Evolutionary conservation across 2,113 vertebrate species (phyloP).

Genomic region (Grantiella picta): DNA sequence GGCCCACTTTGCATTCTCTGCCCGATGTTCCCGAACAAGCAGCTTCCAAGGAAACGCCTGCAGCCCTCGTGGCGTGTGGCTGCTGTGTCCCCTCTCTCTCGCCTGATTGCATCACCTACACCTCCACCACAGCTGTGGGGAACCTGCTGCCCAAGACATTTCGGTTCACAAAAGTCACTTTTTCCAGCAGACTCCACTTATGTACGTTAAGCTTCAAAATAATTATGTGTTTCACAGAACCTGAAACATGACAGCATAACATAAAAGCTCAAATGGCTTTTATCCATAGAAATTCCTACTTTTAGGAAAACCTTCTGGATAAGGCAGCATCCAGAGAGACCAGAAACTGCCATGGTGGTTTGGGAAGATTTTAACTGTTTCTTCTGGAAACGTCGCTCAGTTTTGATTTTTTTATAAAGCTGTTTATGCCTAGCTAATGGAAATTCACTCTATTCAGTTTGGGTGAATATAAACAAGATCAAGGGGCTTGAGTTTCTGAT

Average conservation of each 20-base stretch:
- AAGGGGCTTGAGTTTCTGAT: neutral
- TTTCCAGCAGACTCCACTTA: neutral
- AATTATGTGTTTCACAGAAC: neutral
- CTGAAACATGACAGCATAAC: neutral
- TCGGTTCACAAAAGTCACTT: neutral
- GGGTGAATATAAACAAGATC: neutral
- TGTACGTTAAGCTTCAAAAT: neutral
- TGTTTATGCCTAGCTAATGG: neutral
- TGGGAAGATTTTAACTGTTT: neutral
- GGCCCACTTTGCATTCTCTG: fast-evolving
- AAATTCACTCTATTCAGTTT: neutral
- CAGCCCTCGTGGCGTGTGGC: neutral
- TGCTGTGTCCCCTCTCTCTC: neutral
- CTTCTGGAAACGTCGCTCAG: neutral
- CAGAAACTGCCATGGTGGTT: neutral
- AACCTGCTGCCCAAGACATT: neutral
- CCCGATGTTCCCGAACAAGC: fast-evolving
- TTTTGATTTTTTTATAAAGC: neutral
- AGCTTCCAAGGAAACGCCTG: neutral
- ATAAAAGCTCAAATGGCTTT: neutral
- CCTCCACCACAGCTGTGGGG: neutral
- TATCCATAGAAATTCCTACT: neutral
- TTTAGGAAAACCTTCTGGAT: neutral
- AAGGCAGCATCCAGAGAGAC: neutral
- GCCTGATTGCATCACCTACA: neutral